Conservation (phyloP, 1,140 invertebrate species). For the Drosophila rufa region DNA sequence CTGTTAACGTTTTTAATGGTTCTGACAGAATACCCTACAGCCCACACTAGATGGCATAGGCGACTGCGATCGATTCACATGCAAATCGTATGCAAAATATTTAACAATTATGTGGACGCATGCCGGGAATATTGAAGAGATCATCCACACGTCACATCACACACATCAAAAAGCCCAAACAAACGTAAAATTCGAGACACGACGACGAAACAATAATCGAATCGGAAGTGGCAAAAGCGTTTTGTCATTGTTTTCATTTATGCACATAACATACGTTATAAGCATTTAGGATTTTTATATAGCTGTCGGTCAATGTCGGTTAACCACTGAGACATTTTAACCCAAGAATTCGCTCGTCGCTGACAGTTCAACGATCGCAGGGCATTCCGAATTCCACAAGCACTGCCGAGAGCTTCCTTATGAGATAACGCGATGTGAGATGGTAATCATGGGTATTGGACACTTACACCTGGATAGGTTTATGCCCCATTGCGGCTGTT, state of each 20-base stretch:
- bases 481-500: constrained; percentile 84
- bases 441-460: constrained; percentile 8
- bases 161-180: constrained; percentile 18
- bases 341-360: constrained; percentile 52
- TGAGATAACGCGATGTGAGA: constrained; percentile 7
- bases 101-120: constrained; percentile 61
- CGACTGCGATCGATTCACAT: constrained; percentile 41
- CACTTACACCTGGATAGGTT: constrained; percentile 81
- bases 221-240: constrained; percentile 73
- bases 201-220: constrained; percentile 37
- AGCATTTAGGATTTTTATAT: constrained; percentile 42
- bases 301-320: constrained; percentile 79
- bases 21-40: constrained; percentile 14
- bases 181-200: constrained; percentile 39
- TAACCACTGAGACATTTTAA: constrained; percentile 61
- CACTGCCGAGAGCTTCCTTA: constrained; percentile 16
- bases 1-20: constrained; percentile 36
- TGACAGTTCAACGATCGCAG: constrained; percentile 62
- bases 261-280: constrained; percentile 36
- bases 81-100: constrained; percentile 62
- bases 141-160: constrained; percentile 12
- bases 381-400: constrained; percentile 32
- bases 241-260: constrained; percentile 73
- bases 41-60: not conserved
- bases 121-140: constrained; percentile 63